Percentiles rank a stretch among this genome's conserved stretches.
These are phyloP conservation scores for Epicampocera succincta DNA, from an alignment of 2,888 invertebrate species.

Conservation along the genomic window DNA sequence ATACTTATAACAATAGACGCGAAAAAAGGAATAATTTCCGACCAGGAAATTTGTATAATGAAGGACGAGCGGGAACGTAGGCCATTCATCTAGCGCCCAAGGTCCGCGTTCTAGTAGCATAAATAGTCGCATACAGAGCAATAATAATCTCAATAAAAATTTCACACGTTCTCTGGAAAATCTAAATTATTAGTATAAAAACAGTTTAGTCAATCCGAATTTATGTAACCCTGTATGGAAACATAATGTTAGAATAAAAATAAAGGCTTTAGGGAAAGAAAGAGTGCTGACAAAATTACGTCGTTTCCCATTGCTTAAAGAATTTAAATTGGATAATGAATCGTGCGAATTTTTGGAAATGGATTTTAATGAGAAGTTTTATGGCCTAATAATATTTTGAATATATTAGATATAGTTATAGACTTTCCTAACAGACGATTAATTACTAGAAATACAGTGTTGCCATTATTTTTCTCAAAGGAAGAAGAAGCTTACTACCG, in stretches of 20 bases:
- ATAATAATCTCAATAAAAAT: too few relatives aligned
- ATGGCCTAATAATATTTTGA: slow-evolving; percentile 16
- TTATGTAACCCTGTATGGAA: slow-evolving; percentile 6
- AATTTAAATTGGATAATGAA: neutral
- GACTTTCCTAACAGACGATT: slow-evolving; percentile 3
- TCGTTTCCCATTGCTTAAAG: too few relatives aligned
- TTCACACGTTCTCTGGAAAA: too few relatives aligned
- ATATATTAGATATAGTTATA: slow-evolving; percentile 7
- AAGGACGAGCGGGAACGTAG: neutral
- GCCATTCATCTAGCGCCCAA: neutral
- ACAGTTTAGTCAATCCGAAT: slow-evolving; percentile 9
- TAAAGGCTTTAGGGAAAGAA: slow-evolving; percentile 1
- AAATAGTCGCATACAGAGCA: too few relatives aligned
- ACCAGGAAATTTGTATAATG: too few relatives aligned
- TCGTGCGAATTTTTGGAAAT: slow-evolving; percentile 8
- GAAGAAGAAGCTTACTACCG: neutral
- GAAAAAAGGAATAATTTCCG: slow-evolving; percentile 13
- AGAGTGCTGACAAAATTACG: neutral
- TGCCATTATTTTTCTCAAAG: neutral
- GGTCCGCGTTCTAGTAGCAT: neutral
- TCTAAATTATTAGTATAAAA: neutral
- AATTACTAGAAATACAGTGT: neutral
- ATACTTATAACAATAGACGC: neutral
- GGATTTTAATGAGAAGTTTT: slow-evolving; percentile 9
- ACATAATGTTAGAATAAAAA: neutral